Evolutionary conservation across 2,113 vertebrate species (phyloP), one percentile per base, ranked within the genome.

Genomic region (Otus sunia): DNA sequence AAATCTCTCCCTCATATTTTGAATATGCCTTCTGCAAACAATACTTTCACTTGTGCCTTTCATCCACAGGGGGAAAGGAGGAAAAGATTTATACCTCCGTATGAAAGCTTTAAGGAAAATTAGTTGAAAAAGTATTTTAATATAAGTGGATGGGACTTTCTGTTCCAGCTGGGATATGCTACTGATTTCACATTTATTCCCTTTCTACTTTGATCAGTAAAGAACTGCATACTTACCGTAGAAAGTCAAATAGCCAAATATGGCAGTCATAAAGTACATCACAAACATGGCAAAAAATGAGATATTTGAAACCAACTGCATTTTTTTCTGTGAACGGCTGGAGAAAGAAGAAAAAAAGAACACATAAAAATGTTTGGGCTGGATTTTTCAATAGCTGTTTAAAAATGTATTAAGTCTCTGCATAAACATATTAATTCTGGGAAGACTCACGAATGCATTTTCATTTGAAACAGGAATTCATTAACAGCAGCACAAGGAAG

Each of bases 241-340:
- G 96, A 99, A 99, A 52, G 98, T 99, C 94, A 98, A 93, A 95
- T 99, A 99, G 75, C 98, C 98, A 97, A 99, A 99, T 94, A 98
- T 97, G 86, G 98, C 98, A 71, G 98, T 98, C 94, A 98, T 37
- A 94, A 99, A 97, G 97, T 98, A 99, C 98, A 99, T 98, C 83
- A 98, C 41, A 91, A 98, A 98, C 98, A 99, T 99, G 92, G 98
- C 96, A 53, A 98, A 98, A 96, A 99, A 98, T 88, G 98, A 99
- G 94, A 98, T 98, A 91, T 98, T 97, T 78, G 98, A 98, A 95
- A 99, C 98, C 97, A 98, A 91, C 95, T 98, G 98, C 98, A 98
- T 98, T 98, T 94, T 98, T 95, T 98, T 98, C 96, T 98, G 97
- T 56, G 98, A 98, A 86, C 97, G 98, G 92, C 98, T 99, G 91